Conservation (phyloP, 2,113 vertebrate genomes). For the Microcebus ravelobensis region DNA sequence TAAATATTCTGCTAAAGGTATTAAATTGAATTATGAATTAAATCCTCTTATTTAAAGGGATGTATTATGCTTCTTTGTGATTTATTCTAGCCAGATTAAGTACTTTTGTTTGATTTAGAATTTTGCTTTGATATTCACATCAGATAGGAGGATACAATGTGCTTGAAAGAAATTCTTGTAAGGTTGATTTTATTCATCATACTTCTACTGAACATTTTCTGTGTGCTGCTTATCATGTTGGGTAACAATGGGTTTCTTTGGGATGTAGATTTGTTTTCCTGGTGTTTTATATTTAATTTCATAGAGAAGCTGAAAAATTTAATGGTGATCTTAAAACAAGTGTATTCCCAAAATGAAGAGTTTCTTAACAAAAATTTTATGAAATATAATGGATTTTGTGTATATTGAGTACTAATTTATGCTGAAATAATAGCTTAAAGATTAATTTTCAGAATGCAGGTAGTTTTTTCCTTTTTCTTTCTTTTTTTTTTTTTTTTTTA, state of each 20-base stretch:
- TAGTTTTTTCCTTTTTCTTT: neutral
- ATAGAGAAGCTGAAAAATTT: neutral
- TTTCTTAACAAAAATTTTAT: neutral
- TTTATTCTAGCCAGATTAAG: conserved; percentile 38
- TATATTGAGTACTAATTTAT: neutral
- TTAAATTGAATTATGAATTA: conserved; percentile 72
- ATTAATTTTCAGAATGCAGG: neutral
- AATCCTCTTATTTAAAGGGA: conserved; percentile 52
- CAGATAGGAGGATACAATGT: neutral
- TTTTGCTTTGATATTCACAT: conserved; percentile 37
- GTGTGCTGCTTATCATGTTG: neutral
- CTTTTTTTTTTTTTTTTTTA: neutral
- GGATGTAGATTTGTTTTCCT: neutral
- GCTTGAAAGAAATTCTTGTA: conserved; percentile 2
- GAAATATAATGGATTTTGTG: neutral
- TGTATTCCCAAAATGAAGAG: neutral
- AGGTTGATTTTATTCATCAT: neutral
- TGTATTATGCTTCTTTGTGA: conserved; percentile 29
- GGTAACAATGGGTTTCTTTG: neutral
- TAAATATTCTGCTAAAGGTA: conserved; percentile 55
- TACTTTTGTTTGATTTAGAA: conserved; percentile 40
- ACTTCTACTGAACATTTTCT: conserved; percentile 1
- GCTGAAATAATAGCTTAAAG: neutral
- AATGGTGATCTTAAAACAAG: neutral
- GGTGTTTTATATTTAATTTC: conserved; percentile 9